Percentiles rank a stretch among this genome's conserved stretches.
Conservation (phyloP, 2,113 vertebrate genomes). For the Notothenia coriiceps region DNA sequence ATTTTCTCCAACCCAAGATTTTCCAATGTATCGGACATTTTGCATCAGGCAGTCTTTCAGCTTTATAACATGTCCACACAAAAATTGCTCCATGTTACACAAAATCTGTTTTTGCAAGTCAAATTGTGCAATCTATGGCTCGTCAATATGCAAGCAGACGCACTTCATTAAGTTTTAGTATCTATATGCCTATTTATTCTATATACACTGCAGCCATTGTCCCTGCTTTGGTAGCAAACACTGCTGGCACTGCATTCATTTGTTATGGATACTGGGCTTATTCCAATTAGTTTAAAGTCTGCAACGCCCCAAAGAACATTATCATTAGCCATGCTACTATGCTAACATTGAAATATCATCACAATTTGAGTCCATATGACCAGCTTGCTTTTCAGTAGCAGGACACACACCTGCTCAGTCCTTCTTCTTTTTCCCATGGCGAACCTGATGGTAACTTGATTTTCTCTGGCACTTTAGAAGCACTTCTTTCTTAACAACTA, state of each 20-base stretch:
- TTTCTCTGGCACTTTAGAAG: conserved; percentile 34
- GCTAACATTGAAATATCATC: too few species aligned
- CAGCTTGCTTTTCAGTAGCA: neutral
- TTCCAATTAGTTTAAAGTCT: too few species aligned
- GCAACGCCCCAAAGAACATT: too few species aligned
- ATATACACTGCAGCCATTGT: too few species aligned
- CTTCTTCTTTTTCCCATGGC: conserved; percentile 7
- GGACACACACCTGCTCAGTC: neutral
- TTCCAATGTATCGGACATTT: too few species aligned
- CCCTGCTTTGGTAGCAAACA: too few species aligned
- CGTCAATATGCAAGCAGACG: neutral
- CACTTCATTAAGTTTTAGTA: neutral
- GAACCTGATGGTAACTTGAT: conserved; percentile 9
- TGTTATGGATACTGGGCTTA: too few species aligned
- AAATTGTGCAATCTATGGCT: neutral
- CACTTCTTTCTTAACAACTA: conserved; percentile 22
- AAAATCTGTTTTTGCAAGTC: neutral
- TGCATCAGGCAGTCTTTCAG: neutral
- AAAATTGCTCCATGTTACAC: neutral
- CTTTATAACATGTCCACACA: neutral
- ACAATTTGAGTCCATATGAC: too few species aligned
- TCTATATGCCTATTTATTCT: too few species aligned
- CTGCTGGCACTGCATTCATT: too few species aligned
- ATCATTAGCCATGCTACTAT: too few species aligned
- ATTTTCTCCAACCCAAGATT: too few species aligned